phyloP scores from a whole-genome alignment of 2,113 vertebrate species.

The Indicator indicator region DNA sequence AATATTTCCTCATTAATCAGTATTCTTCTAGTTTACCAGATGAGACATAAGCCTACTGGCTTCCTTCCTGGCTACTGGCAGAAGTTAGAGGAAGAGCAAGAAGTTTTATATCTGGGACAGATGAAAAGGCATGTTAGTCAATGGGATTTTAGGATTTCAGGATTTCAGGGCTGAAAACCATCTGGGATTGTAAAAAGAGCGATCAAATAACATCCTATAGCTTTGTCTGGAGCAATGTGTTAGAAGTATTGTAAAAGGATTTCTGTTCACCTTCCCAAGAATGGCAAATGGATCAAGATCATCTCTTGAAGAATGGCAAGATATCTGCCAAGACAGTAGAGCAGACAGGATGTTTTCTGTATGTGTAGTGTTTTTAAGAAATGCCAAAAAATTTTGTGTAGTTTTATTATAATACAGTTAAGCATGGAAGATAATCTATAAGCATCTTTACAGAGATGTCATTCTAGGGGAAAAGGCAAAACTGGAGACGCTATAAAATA shows the following conservation, averaged over 20 bases:
- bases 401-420: background rate
- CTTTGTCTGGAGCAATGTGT: background rate
- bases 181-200: background rate
- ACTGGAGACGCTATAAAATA: background rate
- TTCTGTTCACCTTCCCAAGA: background rate
- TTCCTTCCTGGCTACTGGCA: conserved; percentile 13
- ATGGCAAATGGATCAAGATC: background rate
- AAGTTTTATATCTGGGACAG: background rate
- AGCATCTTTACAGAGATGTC: background rate
- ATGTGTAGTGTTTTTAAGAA: background rate
- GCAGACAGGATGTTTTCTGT: background rate
- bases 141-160: background rate
- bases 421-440: background rate
- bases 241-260: background rate
- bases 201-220: background rate
- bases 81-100: background rate
- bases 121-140: background rate
- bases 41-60: background rate
- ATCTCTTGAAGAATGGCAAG: background rate
- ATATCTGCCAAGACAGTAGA: background rate
- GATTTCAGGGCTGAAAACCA: background rate
- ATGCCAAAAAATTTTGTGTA: background rate
- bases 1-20: conserved; percentile 3
- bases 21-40: conserved; percentile 8
- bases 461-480: background rate